Evolutionary conservation across 2,797 vertebrate genomes (phyloP).

Genomic region (Florisuga fusca): DNA sequence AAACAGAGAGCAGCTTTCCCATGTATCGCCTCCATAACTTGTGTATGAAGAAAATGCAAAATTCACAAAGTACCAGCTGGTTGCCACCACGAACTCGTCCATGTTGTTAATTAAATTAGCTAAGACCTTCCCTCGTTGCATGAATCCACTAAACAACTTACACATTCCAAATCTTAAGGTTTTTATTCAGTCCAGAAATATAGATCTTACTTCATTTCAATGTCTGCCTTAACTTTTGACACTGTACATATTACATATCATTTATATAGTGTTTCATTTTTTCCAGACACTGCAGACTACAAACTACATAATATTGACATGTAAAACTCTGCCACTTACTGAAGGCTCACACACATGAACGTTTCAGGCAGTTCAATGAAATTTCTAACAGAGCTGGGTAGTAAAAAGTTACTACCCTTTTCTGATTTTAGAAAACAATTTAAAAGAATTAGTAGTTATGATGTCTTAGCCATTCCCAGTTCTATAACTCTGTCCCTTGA

Average conservation of each 20-base stretch:
- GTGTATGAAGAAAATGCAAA: slow-evolving; percentile 69
- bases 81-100: slow-evolving; percentile 57
- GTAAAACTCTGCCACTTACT: slow-evolving; percentile 79
- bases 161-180: slow-evolving; percentile 73
- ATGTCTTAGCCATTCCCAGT: slow-evolving; percentile 84
- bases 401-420: slow-evolving; percentile 80
- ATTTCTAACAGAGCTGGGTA: slow-evolving; percentile 79
- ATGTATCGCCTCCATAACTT: slow-evolving; percentile 65
- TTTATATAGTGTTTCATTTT: slow-evolving; percentile 80
- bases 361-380: slow-evolving; percentile 83
- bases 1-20: slow-evolving; percentile 62
- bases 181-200: slow-evolving; percentile 81
- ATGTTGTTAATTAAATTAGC: slow-evolving; percentile 70
- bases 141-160: slow-evolving; percentile 76
- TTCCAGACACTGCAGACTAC: slow-evolving; percentile 82
- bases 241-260: slow-evolving; percentile 80
- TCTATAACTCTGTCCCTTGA: slow-evolving; percentile 84
- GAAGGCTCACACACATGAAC: slow-evolving; percentile 81
- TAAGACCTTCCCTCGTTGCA: slow-evolving; percentile 67
- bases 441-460: slow-evolving; percentile 82
- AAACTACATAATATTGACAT: slow-evolving; percentile 80
- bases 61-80: slow-evolving; percentile 65
- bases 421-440: slow-evolving; percentile 81
- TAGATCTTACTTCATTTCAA: slow-evolving; percentile 77
- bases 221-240: slow-evolving; percentile 80